Percentiles rank a stretch among this genome's conserved stretches.
These are phyloP conservation scores for Malurus splendens DNA, from an alignment of 2,797 vertebrate species.

Conservation along the genomic window DNA sequence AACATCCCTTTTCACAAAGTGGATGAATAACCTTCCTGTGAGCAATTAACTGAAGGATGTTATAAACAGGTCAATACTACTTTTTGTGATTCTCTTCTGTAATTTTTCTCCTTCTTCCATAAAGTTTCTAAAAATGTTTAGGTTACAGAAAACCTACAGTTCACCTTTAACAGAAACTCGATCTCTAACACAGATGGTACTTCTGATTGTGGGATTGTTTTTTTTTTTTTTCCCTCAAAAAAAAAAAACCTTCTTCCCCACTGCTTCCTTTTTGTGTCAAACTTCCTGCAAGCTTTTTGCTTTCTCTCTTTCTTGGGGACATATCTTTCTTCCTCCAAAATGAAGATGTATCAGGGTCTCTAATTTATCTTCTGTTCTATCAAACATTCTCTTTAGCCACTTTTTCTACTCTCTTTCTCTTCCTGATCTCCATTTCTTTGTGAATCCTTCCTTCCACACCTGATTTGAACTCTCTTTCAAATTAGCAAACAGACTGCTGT, in stretches of 20 bases:
- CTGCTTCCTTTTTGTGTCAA: fast-evolving
- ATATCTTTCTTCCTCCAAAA: neutral
- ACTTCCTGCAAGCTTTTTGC: neutral
- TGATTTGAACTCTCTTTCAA: neutral
- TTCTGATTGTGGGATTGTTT: neutral
- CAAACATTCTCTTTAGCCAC: neutral
- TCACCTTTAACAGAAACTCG: neutral
- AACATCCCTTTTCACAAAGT: neutral
- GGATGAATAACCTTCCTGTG: neutral
- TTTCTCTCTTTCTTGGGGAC: neutral
- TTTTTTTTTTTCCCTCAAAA: neutral
- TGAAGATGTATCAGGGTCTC: neutral
- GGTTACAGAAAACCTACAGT: neutral
- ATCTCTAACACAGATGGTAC: neutral
- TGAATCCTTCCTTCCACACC: neutral
- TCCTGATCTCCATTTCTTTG: neutral
- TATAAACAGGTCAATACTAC: neutral
- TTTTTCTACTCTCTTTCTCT: neutral
- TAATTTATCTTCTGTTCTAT: neutral
- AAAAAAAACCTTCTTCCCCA: neutral
- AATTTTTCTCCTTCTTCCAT: neutral
- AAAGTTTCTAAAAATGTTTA: neutral
- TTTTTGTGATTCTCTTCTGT: neutral
- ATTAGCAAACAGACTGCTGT: neutral
- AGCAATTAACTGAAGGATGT: neutral